These are phyloP conservation scores for Podarcis lilfordi DNA, from an alignment of 2,797 vertebrate genomes.

Conservation along the genomic window DNA sequence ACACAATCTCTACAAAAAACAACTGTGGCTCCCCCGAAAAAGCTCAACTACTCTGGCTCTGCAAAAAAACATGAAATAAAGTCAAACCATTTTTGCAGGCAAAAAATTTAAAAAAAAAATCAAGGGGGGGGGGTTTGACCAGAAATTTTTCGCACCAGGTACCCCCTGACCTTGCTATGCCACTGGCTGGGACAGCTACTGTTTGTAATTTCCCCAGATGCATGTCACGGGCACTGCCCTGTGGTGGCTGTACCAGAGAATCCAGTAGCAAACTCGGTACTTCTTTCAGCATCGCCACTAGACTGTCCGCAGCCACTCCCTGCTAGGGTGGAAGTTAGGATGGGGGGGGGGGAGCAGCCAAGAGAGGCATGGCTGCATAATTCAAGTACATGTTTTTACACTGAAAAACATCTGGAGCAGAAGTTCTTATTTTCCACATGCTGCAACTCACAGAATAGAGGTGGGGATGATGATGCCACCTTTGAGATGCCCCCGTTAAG, in stretches of 20 bases:
- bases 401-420: neutral
- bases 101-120: too few relatives aligned
- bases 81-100: too few relatives aligned
- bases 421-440: neutral
- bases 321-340: neutral
- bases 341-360: neutral
- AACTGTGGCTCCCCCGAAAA: too few relatives aligned
- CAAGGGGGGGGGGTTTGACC: neutral
- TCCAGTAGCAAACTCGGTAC: neutral
- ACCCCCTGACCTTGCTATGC: too few relatives aligned
- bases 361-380: neutral
- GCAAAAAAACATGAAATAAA: too few relatives aligned
- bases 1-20: too few relatives aligned
- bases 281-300: neutral
- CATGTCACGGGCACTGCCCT: neutral
- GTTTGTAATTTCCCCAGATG: neutral
- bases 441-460: rapidly evolving
- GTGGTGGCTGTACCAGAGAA: neutral
- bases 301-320: neutral
- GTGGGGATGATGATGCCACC: conserved; percentile 1
- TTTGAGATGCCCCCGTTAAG: neutral
- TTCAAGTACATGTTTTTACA: neutral
- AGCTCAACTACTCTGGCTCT: too few relatives aligned
- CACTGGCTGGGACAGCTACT: too few relatives aligned
- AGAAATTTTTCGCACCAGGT: too few relatives aligned